These are phyloP conservation scores for Microhierax caerulescens DNA, from an alignment of 2,797 vertebrate species.

Conservation along the genomic window DNA sequence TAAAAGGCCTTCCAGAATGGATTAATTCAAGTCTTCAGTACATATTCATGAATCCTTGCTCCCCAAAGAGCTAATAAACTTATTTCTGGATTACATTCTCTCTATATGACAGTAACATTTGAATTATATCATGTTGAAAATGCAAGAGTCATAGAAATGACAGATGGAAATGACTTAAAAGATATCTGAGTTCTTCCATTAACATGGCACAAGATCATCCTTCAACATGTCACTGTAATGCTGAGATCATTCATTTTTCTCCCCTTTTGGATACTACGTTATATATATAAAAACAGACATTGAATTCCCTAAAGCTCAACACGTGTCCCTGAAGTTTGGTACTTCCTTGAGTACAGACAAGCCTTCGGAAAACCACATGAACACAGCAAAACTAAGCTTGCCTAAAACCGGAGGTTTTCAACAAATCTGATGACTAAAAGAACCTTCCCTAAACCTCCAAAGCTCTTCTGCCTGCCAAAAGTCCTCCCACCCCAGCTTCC, in stretches of 20 bases:
- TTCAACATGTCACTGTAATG: not conserved
- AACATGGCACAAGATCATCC: not conserved
- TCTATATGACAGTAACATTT: not conserved
- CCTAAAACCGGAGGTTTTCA: not conserved
- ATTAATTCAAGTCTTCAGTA: not conserved
- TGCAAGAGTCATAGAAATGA: not conserved
- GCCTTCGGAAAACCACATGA: not conserved
- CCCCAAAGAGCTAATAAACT: not conserved
- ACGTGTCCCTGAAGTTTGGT: not conserved
- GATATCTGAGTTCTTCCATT: not conserved
- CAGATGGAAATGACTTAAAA: not conserved
- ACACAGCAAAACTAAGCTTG: not conserved
- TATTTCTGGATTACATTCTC: not conserved
- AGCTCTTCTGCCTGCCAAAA: not conserved
- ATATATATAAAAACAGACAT: not conserved
- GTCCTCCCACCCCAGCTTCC: not conserved
- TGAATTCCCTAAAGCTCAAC: not conserved
- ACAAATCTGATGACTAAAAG: not conserved
- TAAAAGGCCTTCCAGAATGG: not conserved
- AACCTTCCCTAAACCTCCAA: not conserved
- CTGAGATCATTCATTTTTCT: not conserved
- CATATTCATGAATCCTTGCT: not conserved
- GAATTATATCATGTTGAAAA: not conserved
- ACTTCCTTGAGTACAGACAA: not conserved
- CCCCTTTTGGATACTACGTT: not conserved